A percentile compares a stretch with the other conserved stretches of the same genome.
Conservation (phyloP, 2,888 invertebrate species). For the Cheilosia vernalis region DNA sequence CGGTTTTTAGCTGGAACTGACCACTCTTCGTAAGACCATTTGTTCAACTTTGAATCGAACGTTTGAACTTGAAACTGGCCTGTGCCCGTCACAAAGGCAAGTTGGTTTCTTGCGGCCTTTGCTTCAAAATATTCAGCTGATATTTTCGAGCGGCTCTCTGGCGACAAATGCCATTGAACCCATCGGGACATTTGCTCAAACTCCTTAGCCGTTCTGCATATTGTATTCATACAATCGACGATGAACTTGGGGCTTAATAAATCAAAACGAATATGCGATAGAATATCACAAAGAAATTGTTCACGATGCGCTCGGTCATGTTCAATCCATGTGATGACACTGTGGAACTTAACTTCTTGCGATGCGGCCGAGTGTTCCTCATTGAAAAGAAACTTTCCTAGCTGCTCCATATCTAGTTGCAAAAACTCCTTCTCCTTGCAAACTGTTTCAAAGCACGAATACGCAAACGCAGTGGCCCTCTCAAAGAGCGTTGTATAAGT, state of each 20-base stretch:
- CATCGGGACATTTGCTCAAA: constrained; percentile 24
- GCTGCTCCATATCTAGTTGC: constrained; percentile 22
- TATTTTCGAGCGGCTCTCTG: neutral
- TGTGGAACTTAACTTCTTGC: constrained; percentile 17
- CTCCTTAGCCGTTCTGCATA: constrained; percentile 27
- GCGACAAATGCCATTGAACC: constrained; percentile 45
- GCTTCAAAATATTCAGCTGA: neutral
- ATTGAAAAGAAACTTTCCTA: constrained; percentile 30
- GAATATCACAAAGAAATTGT: constrained; percentile 6
- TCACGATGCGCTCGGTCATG: constrained; percentile 25
- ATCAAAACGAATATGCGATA: constrained; percentile 34
- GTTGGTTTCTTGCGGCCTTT: neutral
- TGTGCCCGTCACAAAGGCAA: constrained; percentile 23
- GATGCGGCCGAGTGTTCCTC: constrained; percentile 13
- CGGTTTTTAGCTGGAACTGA: neutral
- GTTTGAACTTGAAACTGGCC: constrained; percentile 19
- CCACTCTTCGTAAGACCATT: constrained; percentile 26
- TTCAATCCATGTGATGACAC: constrained; percentile 38
- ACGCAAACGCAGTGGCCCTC: constrained; percentile 25
- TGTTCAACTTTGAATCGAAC: neutral
- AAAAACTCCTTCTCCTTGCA: constrained; percentile 30
- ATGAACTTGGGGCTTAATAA: constrained; percentile 37
- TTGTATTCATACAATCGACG: constrained; percentile 17
- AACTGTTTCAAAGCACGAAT: constrained; percentile 11
- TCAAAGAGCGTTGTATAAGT: constrained; percentile 21